A percentile compares a stretch with the other conserved stretches of the same genome.
Conservation (phyloP, 1,140 invertebrate genomes). For the Euwallacea fornicatus region DNA sequence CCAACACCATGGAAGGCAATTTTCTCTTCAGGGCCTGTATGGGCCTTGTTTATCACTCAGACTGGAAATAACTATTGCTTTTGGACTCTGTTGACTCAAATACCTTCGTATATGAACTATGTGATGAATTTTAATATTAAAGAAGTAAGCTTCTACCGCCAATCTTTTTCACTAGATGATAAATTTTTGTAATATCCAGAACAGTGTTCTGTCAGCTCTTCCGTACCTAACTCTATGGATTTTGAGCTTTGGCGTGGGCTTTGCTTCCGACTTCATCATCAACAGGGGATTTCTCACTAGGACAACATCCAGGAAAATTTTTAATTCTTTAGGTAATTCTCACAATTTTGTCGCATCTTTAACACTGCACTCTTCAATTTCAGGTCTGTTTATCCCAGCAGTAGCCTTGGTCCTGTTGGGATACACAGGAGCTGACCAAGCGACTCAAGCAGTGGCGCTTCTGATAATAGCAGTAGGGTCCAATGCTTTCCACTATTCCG, state of each 20-base stretch:
- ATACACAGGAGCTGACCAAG: constrained; percentile 57
- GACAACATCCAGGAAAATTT: constrained; percentile 62
- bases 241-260: constrained; percentile 66
- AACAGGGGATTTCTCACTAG: constrained; percentile 54
- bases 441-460: constrained; percentile 61
- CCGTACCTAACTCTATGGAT: constrained; percentile 78
- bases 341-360: not conserved
- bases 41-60: constrained; percentile 78
- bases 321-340: constrained; percentile 63
- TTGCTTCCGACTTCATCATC: constrained; percentile 63
- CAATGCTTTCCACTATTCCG: constrained; percentile 73
- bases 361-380: constrained; percentile 8
- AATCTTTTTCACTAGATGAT: constrained; percentile 57
- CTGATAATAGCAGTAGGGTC: constrained; percentile 71
- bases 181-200: constrained; percentile 67
- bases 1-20: constrained; percentile 76
- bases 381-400: constrained; percentile 62
- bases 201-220: constrained; percentile 74
- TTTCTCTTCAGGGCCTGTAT: constrained; percentile 74
- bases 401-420: constrained; percentile 63
- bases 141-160: constrained; percentile 55
- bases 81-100: constrained; percentile 86
- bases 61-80: constrained; percentile 91
- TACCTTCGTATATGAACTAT: constrained; percentile 86
- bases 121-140: constrained; percentile 79